Base-by-base conservation (phyloP, 1,140 invertebrate species). In the Coelopa frigida region DNA sequence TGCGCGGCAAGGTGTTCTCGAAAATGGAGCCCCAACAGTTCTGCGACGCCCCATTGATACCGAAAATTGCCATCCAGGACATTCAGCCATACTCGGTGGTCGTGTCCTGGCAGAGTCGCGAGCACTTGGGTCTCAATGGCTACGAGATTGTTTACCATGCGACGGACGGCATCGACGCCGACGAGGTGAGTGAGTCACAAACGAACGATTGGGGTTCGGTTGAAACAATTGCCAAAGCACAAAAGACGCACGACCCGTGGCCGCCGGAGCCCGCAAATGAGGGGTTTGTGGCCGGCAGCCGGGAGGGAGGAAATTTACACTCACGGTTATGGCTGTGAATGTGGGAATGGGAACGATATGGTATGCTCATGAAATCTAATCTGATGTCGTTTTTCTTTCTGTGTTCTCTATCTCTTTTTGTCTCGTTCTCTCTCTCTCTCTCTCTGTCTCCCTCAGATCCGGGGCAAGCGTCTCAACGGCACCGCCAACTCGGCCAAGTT, bases 21-120 rank as follows among this genome's bases (percentile, higher is more conserved):
- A 80, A 83, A 46, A 73, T 91, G 53, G 81, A 85, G 56, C 82
- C 87, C 7, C 80, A 82, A 48, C 78, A 82, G 56, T 85, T 94
- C 58, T 94, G 89, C 61, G 82, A 87, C 46, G 75, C 82, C 40
- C 87, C 87, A 5, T 72, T 89, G 51, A 80, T 92, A 49, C 73
- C 84, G 32, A 83, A 85, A 65, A 74, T 94, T 20, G 85, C 85
- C 46, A 87, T 91, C 52, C 83, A 88, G 71, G 87, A 91, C 64
- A 85, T 92, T 24, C 86, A 90, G 68, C 86, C 87, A 3, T 87
- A 85, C 70, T 87, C 85, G n/a, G 81, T 92, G 24, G 72, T 89
- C 42, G 84, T 92, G 11, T 84, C 86, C 41, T 93, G 89, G 89
- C 85, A 91, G 63, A 87, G 87, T 53, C 78, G 88, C 54, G 91